Evolutionary conservation across 2,113 vertebrate species (phyloP).

Genomic region (Scytalopus superciliaris): DNA sequence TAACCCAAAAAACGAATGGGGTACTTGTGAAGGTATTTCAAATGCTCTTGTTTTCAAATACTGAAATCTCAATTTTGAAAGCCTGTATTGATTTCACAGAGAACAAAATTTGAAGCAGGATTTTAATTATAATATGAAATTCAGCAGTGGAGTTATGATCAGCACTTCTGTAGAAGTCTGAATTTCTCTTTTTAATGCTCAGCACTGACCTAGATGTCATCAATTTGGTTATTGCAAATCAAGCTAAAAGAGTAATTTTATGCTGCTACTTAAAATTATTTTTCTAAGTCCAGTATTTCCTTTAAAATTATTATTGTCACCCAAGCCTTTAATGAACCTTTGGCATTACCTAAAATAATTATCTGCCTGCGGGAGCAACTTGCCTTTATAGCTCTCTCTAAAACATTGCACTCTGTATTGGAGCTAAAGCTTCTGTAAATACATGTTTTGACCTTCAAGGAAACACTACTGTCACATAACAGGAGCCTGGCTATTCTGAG

Average conservation of each 20-base stretch:
- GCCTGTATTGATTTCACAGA: neutral
- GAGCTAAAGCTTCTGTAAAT: constrained; percentile 50
- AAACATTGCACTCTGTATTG: neutral
- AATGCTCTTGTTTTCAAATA: neutral
- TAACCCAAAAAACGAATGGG: rapidly evolving
- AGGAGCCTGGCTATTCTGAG: neutral
- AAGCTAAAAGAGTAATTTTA: neutral
- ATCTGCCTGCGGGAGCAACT: neutral
- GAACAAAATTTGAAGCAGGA: neutral
- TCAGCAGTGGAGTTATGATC: neutral
- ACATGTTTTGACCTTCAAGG: constrained; percentile 51
- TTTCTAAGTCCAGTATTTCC: neutral
- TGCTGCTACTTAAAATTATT: constrained; percentile 3
- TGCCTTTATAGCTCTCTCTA: constrained; percentile 11
- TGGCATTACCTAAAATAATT: constrained; percentile 17
- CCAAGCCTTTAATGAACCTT: neutral
- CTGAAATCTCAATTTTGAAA: neutral
- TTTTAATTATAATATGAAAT: constrained; percentile 10
- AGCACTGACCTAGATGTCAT: constrained; percentile 46
- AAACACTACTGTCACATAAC: neutral
- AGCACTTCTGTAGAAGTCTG: neutral
- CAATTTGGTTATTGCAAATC: constrained; percentile 30
- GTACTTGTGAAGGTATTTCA: neutral
- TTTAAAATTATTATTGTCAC: neutral
- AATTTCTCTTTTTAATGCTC: constrained; percentile 6